Conservation (phyloP, 2,797 vertebrate genomes). For the Eremophila alpestris region DNA sequence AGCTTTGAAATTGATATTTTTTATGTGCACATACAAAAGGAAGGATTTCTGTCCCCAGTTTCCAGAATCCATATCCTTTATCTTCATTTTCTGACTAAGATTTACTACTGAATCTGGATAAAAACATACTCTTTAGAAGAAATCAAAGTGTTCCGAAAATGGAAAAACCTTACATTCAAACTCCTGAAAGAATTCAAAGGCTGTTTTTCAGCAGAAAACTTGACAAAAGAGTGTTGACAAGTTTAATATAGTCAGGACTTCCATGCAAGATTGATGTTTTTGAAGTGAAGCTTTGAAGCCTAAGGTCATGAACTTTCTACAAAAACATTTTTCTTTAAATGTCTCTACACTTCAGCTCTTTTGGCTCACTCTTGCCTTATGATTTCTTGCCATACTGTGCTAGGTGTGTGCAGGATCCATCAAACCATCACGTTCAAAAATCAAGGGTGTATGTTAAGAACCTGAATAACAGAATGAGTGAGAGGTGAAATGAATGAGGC, state of each 20-base stretch:
- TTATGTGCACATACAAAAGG: neutral
- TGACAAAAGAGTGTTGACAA: neutral
- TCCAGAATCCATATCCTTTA: neutral
- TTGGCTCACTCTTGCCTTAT: neutral
- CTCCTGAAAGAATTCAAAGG: neutral
- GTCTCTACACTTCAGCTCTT: neutral
- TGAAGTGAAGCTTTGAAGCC: conserved; percentile 21
- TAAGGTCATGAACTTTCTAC: neutral
- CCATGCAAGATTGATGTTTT: neutral
- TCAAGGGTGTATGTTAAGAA: neutral
- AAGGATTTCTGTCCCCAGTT: neutral
- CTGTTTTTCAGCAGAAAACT: neutral
- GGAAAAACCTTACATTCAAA: neutral
- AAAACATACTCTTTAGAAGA: neutral
- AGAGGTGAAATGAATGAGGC: neutral
- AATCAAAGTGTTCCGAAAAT: neutral
- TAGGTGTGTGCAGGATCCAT: neutral
- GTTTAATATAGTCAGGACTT: neutral
- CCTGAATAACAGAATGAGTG: neutral
- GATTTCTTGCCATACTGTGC: neutral
- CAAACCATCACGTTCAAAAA: neutral
- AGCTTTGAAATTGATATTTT: neutral
- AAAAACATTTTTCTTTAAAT: neutral
- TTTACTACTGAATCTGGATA: neutral
- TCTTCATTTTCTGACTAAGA: neutral